These are phyloP conservation scores for Drosophila ustulata DNA, from an alignment of 2,888 invertebrate species.

Conservation along the genomic window DNA sequence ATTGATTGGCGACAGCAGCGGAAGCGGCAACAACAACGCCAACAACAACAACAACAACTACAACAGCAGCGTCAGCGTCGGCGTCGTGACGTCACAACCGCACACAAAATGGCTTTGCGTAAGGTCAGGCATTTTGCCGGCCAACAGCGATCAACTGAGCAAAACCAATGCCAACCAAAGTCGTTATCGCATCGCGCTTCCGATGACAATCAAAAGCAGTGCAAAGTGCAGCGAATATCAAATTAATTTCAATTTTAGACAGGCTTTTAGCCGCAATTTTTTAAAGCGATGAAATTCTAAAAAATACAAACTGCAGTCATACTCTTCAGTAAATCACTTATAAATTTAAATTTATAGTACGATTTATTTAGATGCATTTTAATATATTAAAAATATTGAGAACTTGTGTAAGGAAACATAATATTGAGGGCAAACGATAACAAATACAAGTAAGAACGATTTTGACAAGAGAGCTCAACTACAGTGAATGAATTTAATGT, in stretches of 20 bases:
- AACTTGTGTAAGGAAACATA: too few species aligned
- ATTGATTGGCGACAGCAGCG: slow-evolving; percentile 68
- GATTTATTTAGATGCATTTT: too few species aligned
- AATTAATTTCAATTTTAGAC: not conserved
- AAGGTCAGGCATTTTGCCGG: slow-evolving; percentile 66
- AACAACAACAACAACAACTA: slow-evolving; percentile 3
- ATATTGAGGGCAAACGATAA: too few species aligned
- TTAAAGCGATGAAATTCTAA: too few species aligned
- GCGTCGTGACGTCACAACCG: slow-evolving; percentile 21
- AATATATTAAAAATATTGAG: too few species aligned
- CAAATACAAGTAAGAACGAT: too few species aligned
- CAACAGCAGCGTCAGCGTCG: slow-evolving; percentile 1
- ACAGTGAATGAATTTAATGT: too few species aligned
- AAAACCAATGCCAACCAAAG: slow-evolving; percentile 16
- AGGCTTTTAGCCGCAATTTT: too few species aligned
- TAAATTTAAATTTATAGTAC: too few species aligned
- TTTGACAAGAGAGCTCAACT: too few species aligned
- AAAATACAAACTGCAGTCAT: too few species aligned
- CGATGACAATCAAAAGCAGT: slow-evolving; percentile 1
- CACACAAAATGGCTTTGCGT: slow-evolving; percentile 70
- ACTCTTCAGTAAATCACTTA: too few species aligned
- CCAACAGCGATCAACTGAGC: slow-evolving; percentile 12
- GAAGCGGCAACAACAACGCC: slow-evolving; percentile 47
- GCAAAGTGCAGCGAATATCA: not conserved
- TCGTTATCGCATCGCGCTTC: slow-evolving; percentile 1